These are phyloP conservation scores for Aldrovandia affinis DNA, from an alignment of 2,797 vertebrate genomes.

Conservation along the genomic window DNA sequence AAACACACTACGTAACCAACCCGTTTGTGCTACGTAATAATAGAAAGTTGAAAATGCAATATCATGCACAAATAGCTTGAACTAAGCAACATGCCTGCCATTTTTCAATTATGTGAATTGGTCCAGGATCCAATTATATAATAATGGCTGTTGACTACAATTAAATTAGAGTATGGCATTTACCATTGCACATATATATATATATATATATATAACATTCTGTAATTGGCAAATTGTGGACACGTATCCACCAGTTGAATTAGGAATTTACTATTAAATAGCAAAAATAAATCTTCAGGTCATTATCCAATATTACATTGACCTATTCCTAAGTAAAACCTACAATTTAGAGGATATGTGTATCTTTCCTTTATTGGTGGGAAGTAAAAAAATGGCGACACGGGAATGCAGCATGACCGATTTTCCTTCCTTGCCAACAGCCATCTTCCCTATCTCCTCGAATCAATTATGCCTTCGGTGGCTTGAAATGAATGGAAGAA, in stretches of 20 bases:
- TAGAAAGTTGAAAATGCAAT: neutral
- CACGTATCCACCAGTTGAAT: neutral
- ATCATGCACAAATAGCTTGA: neutral
- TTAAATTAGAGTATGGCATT: neutral
- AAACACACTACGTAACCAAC: neutral
- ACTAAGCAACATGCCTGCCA: neutral
- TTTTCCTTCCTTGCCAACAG: neutral
- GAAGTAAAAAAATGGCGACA: neutral
- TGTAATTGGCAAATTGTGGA: neutral
- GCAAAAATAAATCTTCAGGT: neutral
- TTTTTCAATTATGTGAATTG: neutral
- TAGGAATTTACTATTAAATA: neutral
- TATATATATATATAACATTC: neutral
- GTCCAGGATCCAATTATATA: neutral
- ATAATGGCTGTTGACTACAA: neutral
- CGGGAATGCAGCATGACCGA: neutral
- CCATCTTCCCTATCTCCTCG: neutral
- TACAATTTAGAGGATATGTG: neutral
- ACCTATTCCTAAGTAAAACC: neutral
- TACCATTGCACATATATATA: neutral
- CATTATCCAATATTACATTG: neutral
- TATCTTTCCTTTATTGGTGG: neutral
- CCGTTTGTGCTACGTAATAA: neutral
- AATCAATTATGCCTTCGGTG: slow-evolving; percentile 4
- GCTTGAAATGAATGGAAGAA: neutral